Evolutionary conservation across 1,140 invertebrate genomes (phyloP), one percentile per base, ranked within the genome.

Genomic region (Listronotus bonariensis): DNA sequence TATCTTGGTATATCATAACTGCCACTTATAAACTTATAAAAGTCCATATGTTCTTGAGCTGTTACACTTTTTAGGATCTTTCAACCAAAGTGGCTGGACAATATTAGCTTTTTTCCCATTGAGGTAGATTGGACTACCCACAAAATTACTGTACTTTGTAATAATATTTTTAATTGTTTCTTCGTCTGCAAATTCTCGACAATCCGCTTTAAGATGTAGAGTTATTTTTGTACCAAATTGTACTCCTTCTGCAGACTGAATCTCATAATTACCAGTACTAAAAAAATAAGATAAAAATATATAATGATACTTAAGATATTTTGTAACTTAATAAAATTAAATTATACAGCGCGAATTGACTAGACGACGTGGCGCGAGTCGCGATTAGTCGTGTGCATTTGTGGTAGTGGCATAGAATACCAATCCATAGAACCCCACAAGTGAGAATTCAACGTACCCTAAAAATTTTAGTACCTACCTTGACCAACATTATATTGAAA

Each of bases 61-160:
- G 88, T 92, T 0, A 98, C 88, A 71, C 91, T 86, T 81, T 95
- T n/a, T 97, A 0, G 94, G 88, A 67, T 98, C 93, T 82, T 91
- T 86, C 70, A 96, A 85, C n/a, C 97, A 99, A 8, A 99, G 75
- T 0, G 96, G 94, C 86, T 97, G 78, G 56, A 84, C 71, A 34
- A 71, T 75, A 56, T 79, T 79, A n/a, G 69, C 73, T 79, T 87
- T 88, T n/a, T 92, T 89, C 36, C 92, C 92, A 83, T 98, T 98
- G 2, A 98, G 78, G 73, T 86, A 90, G 74, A 99, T 96, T 0
- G 96, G 93, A 74, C 90, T 92, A 6, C 93, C n/a, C 91, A 98
- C 92, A 79, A 98, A 98, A 78, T 97, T 98, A 76, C 95, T 98
- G 81, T 98, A 98, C 77, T n/a, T 98, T 72, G 94, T 90, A 41